Evolutionary conservation across 2,797 vertebrate genomes (phyloP).

Genomic region (Chelmon rostratus): DNA sequence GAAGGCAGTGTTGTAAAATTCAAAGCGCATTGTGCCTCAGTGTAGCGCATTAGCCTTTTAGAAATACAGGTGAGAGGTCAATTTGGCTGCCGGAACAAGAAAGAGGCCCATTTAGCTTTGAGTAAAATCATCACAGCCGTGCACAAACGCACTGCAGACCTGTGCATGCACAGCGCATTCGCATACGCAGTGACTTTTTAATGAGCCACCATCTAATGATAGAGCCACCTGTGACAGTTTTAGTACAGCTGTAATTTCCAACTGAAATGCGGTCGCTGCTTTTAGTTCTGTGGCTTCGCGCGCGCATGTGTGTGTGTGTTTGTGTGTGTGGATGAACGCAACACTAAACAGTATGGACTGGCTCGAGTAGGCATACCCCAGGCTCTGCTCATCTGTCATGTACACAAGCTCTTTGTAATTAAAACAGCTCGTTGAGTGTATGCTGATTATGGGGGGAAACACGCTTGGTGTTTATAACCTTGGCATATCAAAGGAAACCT

Average conservation of each 20-base stretch:
- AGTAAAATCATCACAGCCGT: not conserved
- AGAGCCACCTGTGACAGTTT: constrained; percentile 61
- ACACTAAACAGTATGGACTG: constrained; percentile 10
- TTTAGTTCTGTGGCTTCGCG: not conserved
- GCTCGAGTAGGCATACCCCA: not conserved
- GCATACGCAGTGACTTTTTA: constrained; percentile 32
- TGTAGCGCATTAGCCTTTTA: not conserved
- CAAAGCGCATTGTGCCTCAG: not conserved
- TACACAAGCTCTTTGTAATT: constrained; percentile 74
- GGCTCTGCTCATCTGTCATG: constrained; percentile 45
- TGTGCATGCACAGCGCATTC: constrained; percentile 11
- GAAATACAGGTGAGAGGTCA: constrained; percentile 5
- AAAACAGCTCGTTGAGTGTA: constrained; percentile 49
- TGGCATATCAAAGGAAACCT: constrained; percentile 72
- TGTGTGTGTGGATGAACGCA: constrained; percentile 1
- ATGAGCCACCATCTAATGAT: constrained; percentile 59
- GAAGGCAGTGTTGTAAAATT: not conserved
- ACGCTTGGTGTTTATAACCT: constrained; percentile 62
- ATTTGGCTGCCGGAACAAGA: not conserved
- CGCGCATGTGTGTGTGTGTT: constrained; percentile 2
- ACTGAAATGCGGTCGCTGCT: constrained; percentile 49
- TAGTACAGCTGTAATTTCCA: constrained; percentile 63
- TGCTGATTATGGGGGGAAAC: constrained; percentile 59
- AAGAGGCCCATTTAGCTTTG: constrained; percentile 3
- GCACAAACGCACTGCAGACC: constrained; percentile 13